These are phyloP conservation scores for Athetis lepigone DNA, from an alignment of 2,888 invertebrate species.

Conservation along the genomic window DNA sequence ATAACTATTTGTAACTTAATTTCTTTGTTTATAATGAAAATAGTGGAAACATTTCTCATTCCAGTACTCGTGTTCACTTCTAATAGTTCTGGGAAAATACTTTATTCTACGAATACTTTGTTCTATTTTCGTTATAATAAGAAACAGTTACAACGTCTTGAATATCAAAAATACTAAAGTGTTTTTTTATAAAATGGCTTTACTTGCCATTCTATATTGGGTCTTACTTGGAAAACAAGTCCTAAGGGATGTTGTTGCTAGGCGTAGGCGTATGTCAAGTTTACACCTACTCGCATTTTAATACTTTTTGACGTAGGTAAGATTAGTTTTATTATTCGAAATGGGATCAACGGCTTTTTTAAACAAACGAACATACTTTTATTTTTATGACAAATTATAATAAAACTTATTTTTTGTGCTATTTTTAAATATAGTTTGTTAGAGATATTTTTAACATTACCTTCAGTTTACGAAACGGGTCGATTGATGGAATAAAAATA, in stretches of 20 bases:
- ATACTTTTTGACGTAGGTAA: not conserved
- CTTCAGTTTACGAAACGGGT: too few relatives aligned
- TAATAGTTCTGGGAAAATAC: not conserved
- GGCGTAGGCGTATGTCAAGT: not conserved
- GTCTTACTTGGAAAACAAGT: not conserved
- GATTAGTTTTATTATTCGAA: constrained; percentile 8
- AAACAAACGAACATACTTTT: not conserved
- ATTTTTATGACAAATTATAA: too few relatives aligned
- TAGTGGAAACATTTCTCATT: not conserved
- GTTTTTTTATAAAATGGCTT: constrained; percentile 14
- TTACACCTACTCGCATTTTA: not conserved
- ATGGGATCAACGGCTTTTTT: not conserved
- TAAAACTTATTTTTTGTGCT: too few relatives aligned
- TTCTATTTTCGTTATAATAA: not conserved
- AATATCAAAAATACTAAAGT: not conserved
- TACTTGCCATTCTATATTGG: constrained; percentile 13
- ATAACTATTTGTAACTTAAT: not conserved
- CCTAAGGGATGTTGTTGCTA: not conserved
- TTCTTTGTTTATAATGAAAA: not conserved
- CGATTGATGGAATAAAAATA: not conserved
- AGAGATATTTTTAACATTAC: not conserved
- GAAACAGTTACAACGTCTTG: not conserved
- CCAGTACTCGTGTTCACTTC: not conserved
- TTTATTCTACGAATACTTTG: not conserved
- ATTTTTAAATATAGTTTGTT: not conserved